Conservation (phyloP, 1,140 invertebrate species). For the Cephus cinctus region DNA sequence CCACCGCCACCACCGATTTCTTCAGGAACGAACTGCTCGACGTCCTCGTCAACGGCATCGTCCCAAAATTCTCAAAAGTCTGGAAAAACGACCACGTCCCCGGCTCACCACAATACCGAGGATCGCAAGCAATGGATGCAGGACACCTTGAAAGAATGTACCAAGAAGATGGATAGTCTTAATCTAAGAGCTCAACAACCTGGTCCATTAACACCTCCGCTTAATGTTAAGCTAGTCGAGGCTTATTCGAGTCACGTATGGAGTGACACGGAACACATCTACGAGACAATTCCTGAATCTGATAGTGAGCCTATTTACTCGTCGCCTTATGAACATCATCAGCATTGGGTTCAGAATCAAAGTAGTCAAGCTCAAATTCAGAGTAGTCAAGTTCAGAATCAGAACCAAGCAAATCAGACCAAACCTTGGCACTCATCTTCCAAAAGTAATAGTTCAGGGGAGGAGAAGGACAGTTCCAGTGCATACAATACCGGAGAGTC, state of each 20-base stretch:
- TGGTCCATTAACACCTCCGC: conserved; percentile 7
- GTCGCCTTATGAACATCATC: conserved; percentile 61
- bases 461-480: conserved; percentile 68
- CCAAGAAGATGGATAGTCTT: conserved; percentile 40
- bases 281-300: conserved; percentile 68
- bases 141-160: conserved; percentile 41
- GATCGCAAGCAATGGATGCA: conserved; percentile 36
- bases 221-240: conserved; percentile 34
- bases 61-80: conserved; percentile 34
- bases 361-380: conserved; percentile 10
- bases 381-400: conserved; percentile 21
- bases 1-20: conserved; percentile 8
- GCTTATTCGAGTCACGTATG: conserved; percentile 43
- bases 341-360: conserved; percentile 30
- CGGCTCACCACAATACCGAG: conserved; percentile 20
- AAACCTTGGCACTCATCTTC: conserved; percentile 52
- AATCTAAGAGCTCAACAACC: conserved; percentile 30
- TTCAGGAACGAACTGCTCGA: too few relatives aligned
- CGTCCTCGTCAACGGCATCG: conserved; percentile 30
- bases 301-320: conserved; percentile 67
- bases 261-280: conserved; percentile 65
- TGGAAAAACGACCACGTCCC: conserved; percentile 25
- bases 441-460: conserved; percentile 57
- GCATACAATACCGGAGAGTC: conserved; percentile 79
- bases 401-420: conserved; percentile 20